Evolutionary conservation across 2,113 vertebrate species (phyloP), one percentile per base, ranked within the genome.

Genomic region (Callopanchax toddi): DNA sequence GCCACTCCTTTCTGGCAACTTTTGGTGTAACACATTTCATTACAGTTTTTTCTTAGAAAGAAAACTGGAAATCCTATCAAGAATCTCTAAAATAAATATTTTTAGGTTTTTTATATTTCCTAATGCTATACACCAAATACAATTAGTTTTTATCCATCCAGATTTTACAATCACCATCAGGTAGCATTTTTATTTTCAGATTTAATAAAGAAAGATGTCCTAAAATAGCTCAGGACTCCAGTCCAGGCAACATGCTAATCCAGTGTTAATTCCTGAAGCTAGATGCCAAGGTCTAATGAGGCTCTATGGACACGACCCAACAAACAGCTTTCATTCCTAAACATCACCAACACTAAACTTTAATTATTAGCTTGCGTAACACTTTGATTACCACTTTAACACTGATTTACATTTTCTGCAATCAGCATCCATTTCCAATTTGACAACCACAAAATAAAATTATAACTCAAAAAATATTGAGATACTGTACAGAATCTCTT

Each of bases 191-290:
- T 18, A 34, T 36, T 44, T 9, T n/a, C 20, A 16, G 11, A 1
- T 58, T 60, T 62, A 57, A 76, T 64, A 48, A 60, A 83, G 22
- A 60, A 44, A 46, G 58, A 45, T 16, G 4, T 62, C 55, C 62
- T 74, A 56, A 79, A 88, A 87, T 80, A 88, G 54, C 67, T 42
- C 10, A 56, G 45, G 36, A 12, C 22, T 57, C 61, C 2, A 32
- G 29, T 79, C 49, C 79, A 86, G 76, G 78, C 78, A 73, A 60
- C 39, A 51, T 37, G 59, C 43, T 88, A 90, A 87, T 90, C 85
- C 78, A 67, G 67, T 61, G 72, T 85, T 85, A 90, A 83, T 74
- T 59, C 56, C 5, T 13, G 11, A 69, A 67, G 56, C 16, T 42
- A 71, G 67, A 64, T 8, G 45, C 44, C 46, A 76, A 64, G 5